Conservation (phyloP, 1,140 invertebrate genomes). For the Heliconius eleuchia region DNA sequence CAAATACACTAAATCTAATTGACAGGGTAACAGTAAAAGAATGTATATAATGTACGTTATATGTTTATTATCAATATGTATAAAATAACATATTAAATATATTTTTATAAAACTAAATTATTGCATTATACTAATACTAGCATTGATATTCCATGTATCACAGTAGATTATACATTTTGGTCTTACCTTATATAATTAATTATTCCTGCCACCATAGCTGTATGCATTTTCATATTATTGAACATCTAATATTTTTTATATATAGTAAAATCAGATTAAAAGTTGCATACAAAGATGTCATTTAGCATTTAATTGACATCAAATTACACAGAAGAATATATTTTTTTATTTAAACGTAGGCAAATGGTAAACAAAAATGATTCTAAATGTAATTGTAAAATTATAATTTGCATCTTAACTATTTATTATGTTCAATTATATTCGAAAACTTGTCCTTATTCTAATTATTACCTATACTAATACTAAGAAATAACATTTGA, state of each 20-base stretch:
- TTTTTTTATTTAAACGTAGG: too few species aligned
- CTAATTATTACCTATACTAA: not conserved
- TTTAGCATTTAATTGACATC: not conserved
- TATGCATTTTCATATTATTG: not conserved
- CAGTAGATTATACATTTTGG: slow-evolving; percentile 11
- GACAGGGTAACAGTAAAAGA: not conserved
- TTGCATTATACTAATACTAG: not conserved
- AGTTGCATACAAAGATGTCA: not conserved
- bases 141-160: slow-evolving; percentile 14
- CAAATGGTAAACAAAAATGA: too few species aligned
- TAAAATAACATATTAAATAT: not conserved
- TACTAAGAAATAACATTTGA: slow-evolving; percentile 6
- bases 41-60: not conserved
- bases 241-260: not conserved
- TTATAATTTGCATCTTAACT: too few species aligned
- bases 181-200: not conserved
- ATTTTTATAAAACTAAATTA: not conserved
- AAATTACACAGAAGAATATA: too few species aligned
- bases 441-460: not conserved
- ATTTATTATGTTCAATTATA: not conserved
- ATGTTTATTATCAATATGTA: not conserved
- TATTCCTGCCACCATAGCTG: slow-evolving; percentile 3
- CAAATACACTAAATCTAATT: not conserved
- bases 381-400: too few species aligned
- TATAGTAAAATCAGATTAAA: not conserved